phyloP scores from a whole-genome alignment of 2,888 invertebrate genomes.

The Hymenopus coronatus region DNA sequence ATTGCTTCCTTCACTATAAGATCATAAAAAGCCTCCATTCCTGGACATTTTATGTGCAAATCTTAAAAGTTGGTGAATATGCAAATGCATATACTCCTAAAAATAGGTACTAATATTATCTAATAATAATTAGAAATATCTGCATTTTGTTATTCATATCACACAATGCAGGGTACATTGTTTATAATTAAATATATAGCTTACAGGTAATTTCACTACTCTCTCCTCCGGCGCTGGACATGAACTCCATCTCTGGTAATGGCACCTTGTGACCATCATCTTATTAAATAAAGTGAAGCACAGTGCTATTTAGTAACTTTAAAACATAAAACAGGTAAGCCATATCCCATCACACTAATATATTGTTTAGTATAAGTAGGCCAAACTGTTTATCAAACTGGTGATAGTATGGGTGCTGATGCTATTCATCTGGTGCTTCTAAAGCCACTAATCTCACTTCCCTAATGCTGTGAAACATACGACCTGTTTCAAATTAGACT shows the following conservation, averaged over 20 bases:
- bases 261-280: neutral
- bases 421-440: neutral
- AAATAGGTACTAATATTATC: too few species aligned
- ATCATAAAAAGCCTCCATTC: too few species aligned
- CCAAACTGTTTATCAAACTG: neutral
- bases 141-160: too few species aligned
- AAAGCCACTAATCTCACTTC: neutral
- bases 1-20: too few species aligned
- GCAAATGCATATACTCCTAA: too few species aligned
- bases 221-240: neutral
- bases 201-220: neutral
- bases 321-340: neutral
- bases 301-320: neutral
- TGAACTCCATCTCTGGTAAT: neutral
- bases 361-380: neutral
- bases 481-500: neutral
- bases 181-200: neutral
- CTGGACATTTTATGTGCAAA: too few species aligned
- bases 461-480: neutral
- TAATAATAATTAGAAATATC: too few species aligned
- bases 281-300: neutral
- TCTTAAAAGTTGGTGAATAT: too few species aligned
- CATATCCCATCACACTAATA: neutral
- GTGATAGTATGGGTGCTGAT: neutral
- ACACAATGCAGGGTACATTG: neutral